Conservation (phyloP, 2,888 invertebrate genomes). For the Drosophila pullipes region DNA sequence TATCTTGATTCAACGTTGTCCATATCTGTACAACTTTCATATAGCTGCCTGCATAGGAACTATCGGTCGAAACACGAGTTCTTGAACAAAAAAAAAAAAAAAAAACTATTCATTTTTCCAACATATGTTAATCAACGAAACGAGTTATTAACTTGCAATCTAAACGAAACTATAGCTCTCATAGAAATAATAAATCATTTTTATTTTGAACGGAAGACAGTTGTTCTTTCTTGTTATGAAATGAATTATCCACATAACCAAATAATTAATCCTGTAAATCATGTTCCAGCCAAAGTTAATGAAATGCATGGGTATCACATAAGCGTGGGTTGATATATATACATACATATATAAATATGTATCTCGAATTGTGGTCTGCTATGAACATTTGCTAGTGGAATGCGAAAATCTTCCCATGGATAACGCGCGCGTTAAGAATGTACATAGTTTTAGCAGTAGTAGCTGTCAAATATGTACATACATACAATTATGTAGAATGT, state of each 20-base stretch:
- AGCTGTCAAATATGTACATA: neutral
- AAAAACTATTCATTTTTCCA: neutral
- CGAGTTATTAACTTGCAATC: neutral
- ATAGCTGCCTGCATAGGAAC: neutral
- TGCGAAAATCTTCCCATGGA: conserved; percentile 8
- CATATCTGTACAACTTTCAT: neutral
- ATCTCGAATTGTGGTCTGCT: neutral
- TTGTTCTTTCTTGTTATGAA: neutral
- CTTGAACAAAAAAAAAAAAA: neutral
- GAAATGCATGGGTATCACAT: conserved; percentile 12
- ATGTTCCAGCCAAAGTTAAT: neutral
- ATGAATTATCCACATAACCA: neutral
- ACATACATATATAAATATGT: neutral
- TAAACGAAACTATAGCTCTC: too few species aligned
- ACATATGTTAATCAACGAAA: neutral
- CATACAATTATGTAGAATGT: conserved; percentile 1
- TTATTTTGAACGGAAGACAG: neutral
- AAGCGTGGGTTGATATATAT: neutral
- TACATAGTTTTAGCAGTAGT: neutral
- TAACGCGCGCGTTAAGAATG: neutral
- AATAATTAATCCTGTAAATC: neutral
- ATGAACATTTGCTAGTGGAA: conserved; percentile 1
- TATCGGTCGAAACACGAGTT: neutral
- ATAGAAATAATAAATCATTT: neutral
- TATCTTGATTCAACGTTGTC: neutral